Evolutionary conservation across 2,797 vertebrate genomes (phyloP).

Genomic region (Melanotaenia pygmaea): DNA sequence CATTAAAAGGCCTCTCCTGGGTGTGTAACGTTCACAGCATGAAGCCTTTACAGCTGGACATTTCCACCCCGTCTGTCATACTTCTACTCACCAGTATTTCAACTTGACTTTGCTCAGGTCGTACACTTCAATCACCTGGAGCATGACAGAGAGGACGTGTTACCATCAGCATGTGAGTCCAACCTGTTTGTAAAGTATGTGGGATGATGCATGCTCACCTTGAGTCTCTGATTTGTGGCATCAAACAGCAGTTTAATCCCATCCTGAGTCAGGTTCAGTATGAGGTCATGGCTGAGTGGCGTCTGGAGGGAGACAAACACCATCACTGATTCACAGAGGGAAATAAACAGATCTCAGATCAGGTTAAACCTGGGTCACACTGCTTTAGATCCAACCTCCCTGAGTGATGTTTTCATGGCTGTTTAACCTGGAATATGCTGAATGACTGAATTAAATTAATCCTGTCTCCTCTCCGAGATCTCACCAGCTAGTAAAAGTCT

Average conservation of each 20-base stretch:
- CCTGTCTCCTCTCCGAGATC: too few relatives aligned
- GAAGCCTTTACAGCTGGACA: too few relatives aligned
- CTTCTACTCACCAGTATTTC: conserved; percentile 96
- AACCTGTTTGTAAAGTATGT: neutral
- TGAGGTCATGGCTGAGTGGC: conserved; percentile 99
- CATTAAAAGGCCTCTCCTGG: neutral
- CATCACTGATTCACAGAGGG: conserved; percentile 19
- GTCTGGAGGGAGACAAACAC: conserved; percentile 82
- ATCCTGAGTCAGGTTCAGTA: conserved; percentile 99
- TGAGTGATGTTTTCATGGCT: neutral
- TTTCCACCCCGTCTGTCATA: too few relatives aligned
- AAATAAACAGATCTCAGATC: neutral
- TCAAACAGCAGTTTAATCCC: conserved; percentile 99
- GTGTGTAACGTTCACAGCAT: too few relatives aligned
- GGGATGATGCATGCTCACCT: conserved; percentile 81
- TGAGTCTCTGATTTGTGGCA: conserved; percentile 98
- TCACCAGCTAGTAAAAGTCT: too few relatives aligned
- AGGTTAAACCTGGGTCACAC: neutral
- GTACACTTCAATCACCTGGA: conserved; percentile 98
- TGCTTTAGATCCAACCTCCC: neutral
- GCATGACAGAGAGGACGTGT: neutral
- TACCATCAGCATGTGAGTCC: neutral
- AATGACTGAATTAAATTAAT: too few relatives aligned
- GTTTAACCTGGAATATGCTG: neutral
- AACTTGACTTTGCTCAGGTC: conserved; percentile 99